Evolutionary conservation across 1,140 invertebrate species (phyloP), one percentile per base, ranked within the genome.

Genomic region (Drosophila azteca): DNA sequence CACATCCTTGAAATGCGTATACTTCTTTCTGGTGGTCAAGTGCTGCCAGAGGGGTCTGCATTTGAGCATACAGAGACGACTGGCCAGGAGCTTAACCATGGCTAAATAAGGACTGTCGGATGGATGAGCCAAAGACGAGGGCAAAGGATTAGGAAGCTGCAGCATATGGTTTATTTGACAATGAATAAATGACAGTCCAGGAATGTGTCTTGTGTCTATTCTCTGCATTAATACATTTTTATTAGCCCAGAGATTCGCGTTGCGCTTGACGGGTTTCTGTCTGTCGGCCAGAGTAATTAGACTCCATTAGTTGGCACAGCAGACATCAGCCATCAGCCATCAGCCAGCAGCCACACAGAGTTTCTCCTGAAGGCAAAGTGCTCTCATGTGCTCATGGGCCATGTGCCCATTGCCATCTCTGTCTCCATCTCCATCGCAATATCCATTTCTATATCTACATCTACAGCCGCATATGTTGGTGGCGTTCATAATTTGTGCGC

Each of bases 401-500:
- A 68, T 68, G 31, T 55, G 50, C 63, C 43, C 46, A 46, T 52
- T 35, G 53, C 46, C 31, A 31, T 31, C 31, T 53, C 46, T 0
- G 17, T 20, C 17, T 20, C 17, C 57, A 55, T 49, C 26, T 41
- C 55, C 69, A 71, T 61, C 29, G 43, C 22, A 48, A 31, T 53
- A 62, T 62, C 51, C 68, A 44, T 67, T 24, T 51, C n/a, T 29
- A 53, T 29, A 48, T 60, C 41, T 61, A 24, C 29, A 58, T 58
- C 9, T 45, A 11, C 39, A 29, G 35, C 22, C 22, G 7, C 11
- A n/a, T 45, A 57, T 73, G 69, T 57, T 53, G 51, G 31, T 73
- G 73, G 83, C 78, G 83, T 79, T 87, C 84, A 87, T 87, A 87
- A 88, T 88, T 87, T 88, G 76, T 87, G 68, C 71, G 83, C 79